Evolutionary conservation across 1,140 invertebrate species (phyloP).

Genomic region (Acyrthosiphon pisum): DNA sequence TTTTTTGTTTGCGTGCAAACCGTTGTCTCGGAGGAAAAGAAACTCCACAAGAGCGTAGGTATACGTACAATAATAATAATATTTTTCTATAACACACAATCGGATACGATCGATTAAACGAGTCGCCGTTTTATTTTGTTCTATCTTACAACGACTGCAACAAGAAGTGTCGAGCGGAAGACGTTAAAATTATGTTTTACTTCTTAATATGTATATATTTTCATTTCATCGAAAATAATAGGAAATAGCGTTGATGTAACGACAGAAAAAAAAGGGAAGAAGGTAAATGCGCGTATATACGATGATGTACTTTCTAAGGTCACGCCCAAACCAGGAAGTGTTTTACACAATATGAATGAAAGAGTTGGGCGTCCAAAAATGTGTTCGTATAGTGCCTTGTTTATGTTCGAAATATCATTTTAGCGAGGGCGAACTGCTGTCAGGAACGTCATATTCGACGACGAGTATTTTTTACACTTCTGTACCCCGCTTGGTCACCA

Average conservation of each 20-base stretch:
- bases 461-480: constrained; percentile 29
- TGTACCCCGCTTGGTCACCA: not conserved
- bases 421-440: constrained; percentile 55
- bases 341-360: constrained; percentile 4
- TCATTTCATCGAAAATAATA: not conserved
- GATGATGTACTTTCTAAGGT: constrained; percentile 14
- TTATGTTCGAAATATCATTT: constrained; percentile 52
- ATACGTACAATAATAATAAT: not conserved
- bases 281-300: not conserved
- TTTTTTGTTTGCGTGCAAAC: not conserved
- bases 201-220: not conserved
- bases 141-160: not conserved
- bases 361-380: constrained; percentile 54
- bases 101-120: not conserved
- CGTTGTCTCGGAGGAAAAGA: not conserved
- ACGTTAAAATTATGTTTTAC: not conserved
- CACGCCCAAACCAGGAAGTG: constrained; percentile 53
- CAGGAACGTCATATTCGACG: constrained; percentile 54
- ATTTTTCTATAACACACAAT: not conserved
- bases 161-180: not conserved
- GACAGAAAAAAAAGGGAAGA: not conserved
- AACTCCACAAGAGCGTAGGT: not conserved
- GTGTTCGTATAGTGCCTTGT: constrained; percentile 9
- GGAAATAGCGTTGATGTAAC: constrained; percentile 7
- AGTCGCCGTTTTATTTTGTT: not conserved